Evolutionary conservation across 2,888 invertebrate species (phyloP).

Genomic region (Caenorhabditis sp.): DNA sequence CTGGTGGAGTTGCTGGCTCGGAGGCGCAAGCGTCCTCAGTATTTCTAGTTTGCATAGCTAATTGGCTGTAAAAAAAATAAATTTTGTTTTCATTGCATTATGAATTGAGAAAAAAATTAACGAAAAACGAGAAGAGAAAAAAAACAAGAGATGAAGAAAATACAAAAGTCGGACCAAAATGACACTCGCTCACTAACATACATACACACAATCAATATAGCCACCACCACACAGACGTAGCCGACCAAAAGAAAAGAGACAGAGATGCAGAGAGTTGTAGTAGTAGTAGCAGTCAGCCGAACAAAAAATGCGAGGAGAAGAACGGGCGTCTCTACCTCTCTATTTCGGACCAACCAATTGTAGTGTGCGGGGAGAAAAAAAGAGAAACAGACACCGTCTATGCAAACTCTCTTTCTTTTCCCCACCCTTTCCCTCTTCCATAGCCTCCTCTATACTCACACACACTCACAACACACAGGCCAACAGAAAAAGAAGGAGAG

Average conservation of each 20-base stretch:
- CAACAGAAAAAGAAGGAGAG: neutral
- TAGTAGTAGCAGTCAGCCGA: neutral
- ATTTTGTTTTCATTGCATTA: too few relatives aligned
- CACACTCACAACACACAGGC: neutral
- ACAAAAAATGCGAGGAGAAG: neutral
- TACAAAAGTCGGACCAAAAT: neutral
- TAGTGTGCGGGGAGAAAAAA: neutral
- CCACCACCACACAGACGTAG: neutral
- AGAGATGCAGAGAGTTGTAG: neutral
- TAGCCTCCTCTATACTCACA: neutral
- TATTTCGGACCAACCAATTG: neutral
- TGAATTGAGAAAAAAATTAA: neutral
- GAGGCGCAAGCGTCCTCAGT: neutral
- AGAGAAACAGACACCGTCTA: neutral
- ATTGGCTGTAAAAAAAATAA: neutral
- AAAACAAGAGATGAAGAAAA: neutral
- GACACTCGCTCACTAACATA: conserved; percentile 5
- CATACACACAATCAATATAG: conserved; percentile 1
- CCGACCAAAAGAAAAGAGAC: neutral
- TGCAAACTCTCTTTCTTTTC: conserved; percentile 1
- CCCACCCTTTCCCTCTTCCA: neutral
- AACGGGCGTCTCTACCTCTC: neutral
- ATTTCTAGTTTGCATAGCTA: neutral
- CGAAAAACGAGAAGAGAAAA: neutral
- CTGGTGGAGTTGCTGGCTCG: neutral